Base-by-base conservation (phyloP, 2,797 vertebrate species). In the Microhierax caerulescens region DNA sequence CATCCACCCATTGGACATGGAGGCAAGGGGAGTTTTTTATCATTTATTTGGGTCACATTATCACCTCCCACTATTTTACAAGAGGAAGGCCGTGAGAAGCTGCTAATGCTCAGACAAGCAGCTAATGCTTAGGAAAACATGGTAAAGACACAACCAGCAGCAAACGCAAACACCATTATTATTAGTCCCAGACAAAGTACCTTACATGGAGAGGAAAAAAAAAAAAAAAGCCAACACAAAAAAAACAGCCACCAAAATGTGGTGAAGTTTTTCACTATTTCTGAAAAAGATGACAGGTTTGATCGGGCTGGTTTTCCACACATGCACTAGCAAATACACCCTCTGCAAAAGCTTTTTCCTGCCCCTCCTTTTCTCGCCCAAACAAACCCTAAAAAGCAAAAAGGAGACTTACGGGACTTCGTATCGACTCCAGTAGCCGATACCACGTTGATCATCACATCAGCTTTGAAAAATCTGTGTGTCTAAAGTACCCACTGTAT, bases 1-100 rank as follows among this genome's bases (percentile, higher is more conserved):
- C 43, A 88, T 16, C 11, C 61, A 56, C 50, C 30, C 7, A 0
- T 41, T 56, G 1, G 4, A 90, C 0, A 0, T 1, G 8, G 32
- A 90, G 30, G 18, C 72, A 54, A 72, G 60, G 0, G 1, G 43
- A 80, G 56, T 77, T 34, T 70, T 45, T 70, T 27, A 14, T 53
- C 6, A 2, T 39, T 93, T 90, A 79, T 93, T 47, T 25, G 3
- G 45, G 63, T 79, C 69, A 54, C 69, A 75, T 83, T 92, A 78
- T 92, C 78, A 64, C 53, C 84, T 95, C 72, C 60, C 36, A 45
- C 47, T 85, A 54, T 36, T 87, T 89, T 72, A 75, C 43, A 76
- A 54, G 78, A 83, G 30, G 48, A 94, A 77, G 25, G 27, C 50
- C 3, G 1, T 16, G 70, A 90, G 72, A 96, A 92, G 45, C 64